Base-by-base conservation (phyloP, 2,888 invertebrate genomes). In the Drosophila meridionalis region DNA sequence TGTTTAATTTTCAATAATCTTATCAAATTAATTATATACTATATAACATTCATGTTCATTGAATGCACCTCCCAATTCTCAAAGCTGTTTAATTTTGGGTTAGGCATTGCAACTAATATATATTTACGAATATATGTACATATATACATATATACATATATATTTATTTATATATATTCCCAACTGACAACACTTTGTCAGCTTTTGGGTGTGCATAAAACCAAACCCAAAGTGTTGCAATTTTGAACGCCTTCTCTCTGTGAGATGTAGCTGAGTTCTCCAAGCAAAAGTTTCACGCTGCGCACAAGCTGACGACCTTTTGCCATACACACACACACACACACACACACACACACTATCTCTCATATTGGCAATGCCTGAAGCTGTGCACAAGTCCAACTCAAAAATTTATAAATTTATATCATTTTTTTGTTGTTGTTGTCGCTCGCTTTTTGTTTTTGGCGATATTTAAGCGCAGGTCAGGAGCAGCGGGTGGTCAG, bases 391-490 rank as follows among this genome's bases (percentile, higher is more conserved):
- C 66, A 78, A 81, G 69, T 71, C 71, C 67, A 60, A 78, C 60
- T 64, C 67, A 66, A 78, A 78, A 72, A 82, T 72, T 43, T 80
- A 77, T 75, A 78, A 83, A 89, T 89, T 84, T 83, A 83, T 89
- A 89, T 89, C 87, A 84, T 81, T 89, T 57, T 88, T 56, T 69
- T 62, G 8, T 8, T 42, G 62, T 55, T 4, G 20, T 26, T 45
- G 56, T 52, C 26, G 57, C 52, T 34, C 55, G 32, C 14, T 53
- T 50, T 62, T 53, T 62, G 7, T 48, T 43, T 66, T 34, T 30
- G 26, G 32, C 52, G 43, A 43, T 48, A n/a, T 77, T 77, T 57
- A 61, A 67, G 65, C 69, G 38, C 68, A 62, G 58, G 62, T 53
- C 53, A 43, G 43, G 53, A 75, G 47, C 89, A 83, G 79, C 87